Conservation (phyloP, 92 coral and sea anemone species). For the Heteractis magnifica region DNA sequence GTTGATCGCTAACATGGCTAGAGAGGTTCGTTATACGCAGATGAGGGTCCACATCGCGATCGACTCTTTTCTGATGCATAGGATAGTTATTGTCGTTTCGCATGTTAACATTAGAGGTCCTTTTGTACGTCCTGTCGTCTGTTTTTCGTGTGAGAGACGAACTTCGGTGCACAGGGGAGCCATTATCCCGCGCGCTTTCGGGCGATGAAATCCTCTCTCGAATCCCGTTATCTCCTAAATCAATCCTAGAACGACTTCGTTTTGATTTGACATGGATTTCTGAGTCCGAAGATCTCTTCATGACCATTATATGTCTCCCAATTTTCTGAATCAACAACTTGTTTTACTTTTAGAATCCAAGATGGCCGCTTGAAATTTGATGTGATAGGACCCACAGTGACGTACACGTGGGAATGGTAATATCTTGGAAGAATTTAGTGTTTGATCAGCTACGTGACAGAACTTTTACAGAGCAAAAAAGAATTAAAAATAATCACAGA, state of each 20-base stretch:
- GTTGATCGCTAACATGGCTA: constrained; percentile 82
- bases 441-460: constrained; percentile 32
- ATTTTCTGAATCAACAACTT: constrained; percentile 67
- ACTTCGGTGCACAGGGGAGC: constrained; percentile 96
- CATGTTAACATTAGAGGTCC: constrained; percentile 82
- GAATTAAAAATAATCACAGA: not conserved
- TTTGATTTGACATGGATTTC: constrained; percentile 89
- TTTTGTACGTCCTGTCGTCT: constrained; percentile 91
- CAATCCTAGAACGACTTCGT: constrained; percentile 92
- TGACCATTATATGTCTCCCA: constrained; percentile 98
- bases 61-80: constrained; percentile 78
- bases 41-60: constrained; percentile 87
- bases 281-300: constrained; percentile 99
- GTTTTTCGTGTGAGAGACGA: constrained; percentile 88
- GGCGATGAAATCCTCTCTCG: constrained; percentile 96
- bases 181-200: constrained; percentile 97
- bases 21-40: constrained; percentile 89
- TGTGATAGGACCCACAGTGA: constrained; percentile 69
- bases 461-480: not conserved
- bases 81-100: constrained; percentile 92
- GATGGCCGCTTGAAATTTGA: constrained; percentile 79
- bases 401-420: constrained; percentile 90
- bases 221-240: constrained; percentile 83
- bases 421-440: constrained; percentile 31
- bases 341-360: constrained; percentile 71